These are phyloP conservation scores for Anthrax anthrax DNA, from an alignment of 2,888 invertebrate genomes.

Conservation along the genomic window DNA sequence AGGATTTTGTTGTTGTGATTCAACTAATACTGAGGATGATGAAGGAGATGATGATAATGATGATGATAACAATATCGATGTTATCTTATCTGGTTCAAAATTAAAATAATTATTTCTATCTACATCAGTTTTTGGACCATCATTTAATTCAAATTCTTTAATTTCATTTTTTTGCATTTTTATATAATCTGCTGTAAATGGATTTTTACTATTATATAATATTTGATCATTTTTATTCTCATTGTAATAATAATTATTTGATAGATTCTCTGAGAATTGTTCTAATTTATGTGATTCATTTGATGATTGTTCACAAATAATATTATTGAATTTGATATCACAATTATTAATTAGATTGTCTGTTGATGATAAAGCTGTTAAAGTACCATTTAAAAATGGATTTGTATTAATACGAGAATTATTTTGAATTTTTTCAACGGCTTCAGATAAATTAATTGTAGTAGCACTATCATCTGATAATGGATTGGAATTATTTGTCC, in stretches of 20 bases:
- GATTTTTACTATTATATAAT: conserved; percentile 7
- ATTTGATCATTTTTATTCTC: neutral
- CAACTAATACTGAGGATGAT: too few species aligned
- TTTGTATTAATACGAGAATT: conserved; percentile 14
- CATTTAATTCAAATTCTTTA: neutral
- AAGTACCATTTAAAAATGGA: conserved; percentile 16
- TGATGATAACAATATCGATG: conserved; percentile 4
- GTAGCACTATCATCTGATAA: conserved; percentile 6
- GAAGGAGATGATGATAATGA: neutral
- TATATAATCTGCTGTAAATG: conserved; percentile 9
- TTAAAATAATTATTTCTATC: conserved; percentile 11
- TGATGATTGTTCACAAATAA: neutral
- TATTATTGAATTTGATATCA: neutral
- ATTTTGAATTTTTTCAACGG: conserved; percentile 11
- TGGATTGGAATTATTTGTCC: too few species aligned
- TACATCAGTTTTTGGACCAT: conserved; percentile 11
- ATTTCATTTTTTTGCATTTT: neutral
- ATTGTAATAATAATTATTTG: too few species aligned
- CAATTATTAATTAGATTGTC: conserved; percentile 6
- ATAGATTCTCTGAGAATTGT: neutral
- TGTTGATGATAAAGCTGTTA: conserved; percentile 6
- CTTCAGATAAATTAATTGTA: conserved; percentile 13
- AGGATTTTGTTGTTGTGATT: neutral
- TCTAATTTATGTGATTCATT: neutral
- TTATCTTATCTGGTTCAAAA: conserved; percentile 13